Evolutionary conservation across 2,888 invertebrate genomes (phyloP), one percentile per base, ranked within the genome.

Genomic region (Dyspetes luteomarginatus): DNA sequence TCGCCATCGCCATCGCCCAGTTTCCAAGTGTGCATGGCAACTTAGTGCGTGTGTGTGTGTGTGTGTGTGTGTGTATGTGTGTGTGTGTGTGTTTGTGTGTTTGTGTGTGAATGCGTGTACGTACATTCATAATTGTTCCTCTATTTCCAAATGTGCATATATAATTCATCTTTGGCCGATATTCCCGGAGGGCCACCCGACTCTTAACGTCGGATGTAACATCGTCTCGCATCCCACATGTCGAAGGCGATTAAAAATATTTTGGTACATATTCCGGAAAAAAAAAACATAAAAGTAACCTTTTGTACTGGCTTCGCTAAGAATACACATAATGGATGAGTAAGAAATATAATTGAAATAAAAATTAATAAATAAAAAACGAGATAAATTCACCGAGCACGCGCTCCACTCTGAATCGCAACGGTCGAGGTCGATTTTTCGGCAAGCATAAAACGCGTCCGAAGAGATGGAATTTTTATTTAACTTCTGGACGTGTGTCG

Each of bases 201-300:
- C 36, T 36, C 26, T 65, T 45, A 30, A 60, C 55, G 41, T 64
- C 55, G 62, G 56, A 28, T 55, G n/a, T 4, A 56, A 71, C 24
- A 45, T 65, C 50, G 65, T n/a, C 60, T 58, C 67, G 67, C 65
- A 30, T 69, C 58, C 19, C 22, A 28, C 58, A 50, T n/a, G 1
- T 56, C 78, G 73, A 55, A 28, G 52, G 45, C 62, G 67, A 62
- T 64, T 68, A 28, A 69, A 75, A 81, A 81, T 81, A 81, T 81
- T 81, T 81, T 81, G 81, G 81, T 81, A 81, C 76, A 76, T 76
- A 81, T 76, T 81, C 76, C 68, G 71, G n/a, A 65, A 74, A 45
- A 65, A 41, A 50, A 72, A 73, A n/a, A n/a, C n/a, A n/a, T n/a
- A n/a, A n/a, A n/a, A n/a, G n/a, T n/a, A n/a, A 80, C 41, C 56